Base-by-base conservation (phyloP, 2,113 vertebrate genomes). In the Scophthalmus maximus region DNA sequence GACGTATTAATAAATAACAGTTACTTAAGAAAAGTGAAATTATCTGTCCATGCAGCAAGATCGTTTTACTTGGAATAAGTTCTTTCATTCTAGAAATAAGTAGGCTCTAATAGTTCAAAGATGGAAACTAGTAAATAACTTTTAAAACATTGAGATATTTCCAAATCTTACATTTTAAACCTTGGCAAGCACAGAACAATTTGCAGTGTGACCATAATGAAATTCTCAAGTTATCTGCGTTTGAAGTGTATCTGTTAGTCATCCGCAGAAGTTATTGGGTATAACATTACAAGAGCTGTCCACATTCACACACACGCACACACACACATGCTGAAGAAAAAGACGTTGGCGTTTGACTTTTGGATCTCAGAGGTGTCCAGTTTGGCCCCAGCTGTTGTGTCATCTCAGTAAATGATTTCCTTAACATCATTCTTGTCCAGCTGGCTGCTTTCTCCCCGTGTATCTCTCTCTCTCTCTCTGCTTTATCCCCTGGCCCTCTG, bases 331-430 rank as follows among this genome's bases (percentile, higher is more conserved):
- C 34, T 52, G 57, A 34, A 46, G 27, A 23, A 44, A 46, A 23
- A 42, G 2, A 15, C n/a, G n/a, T n/a, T n/a, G n/a, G n/a, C n/a
- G n/a, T n/a, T n/a, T n/a, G 57, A 51, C 64, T 44, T 47, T 53
- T 44, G 46, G 34, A 60, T 61, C 65, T 72, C 34, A 3, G 66
- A 79, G 20, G 76, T 83, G 86, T 89, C 71, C 52, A 8, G 49
- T 59, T 78, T 78, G 46, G 63, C 64, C 38, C 57, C 71, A 15
- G 63, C 49, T 42, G 30, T 8, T 72, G 53, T 68, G 60, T 62
- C 12, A 8, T 75, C 51, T 63, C 73, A 78, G 55, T 76, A 82
- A 87, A 86, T 60, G 46, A 72, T 78, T 83, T 87, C 70, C 76
- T 80, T n/a, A n/a, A n/a, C 70, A 76, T 78, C 29, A 20, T 52